These are phyloP conservation scores for Coleophora deauratella DNA, from an alignment of 2,888 invertebrate species.

Conservation along the genomic window DNA sequence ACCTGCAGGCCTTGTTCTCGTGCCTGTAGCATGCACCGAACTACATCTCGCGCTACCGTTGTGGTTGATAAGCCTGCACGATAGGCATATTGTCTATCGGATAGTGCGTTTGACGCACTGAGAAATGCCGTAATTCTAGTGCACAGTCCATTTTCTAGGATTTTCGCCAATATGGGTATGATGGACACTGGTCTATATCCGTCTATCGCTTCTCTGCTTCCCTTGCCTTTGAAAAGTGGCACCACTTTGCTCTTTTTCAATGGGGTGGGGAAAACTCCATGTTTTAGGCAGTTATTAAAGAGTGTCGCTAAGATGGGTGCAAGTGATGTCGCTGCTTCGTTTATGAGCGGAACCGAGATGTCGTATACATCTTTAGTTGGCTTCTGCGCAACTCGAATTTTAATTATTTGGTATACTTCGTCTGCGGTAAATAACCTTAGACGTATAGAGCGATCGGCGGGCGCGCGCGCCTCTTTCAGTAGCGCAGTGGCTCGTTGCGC, in stretches of 20 bases:
- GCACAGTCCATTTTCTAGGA: not conserved
- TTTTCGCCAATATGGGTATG: constrained; percentile 2
- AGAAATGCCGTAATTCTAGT: not conserved
- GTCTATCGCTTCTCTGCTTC: constrained; percentile 2
- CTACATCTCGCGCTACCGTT: constrained; percentile 1
- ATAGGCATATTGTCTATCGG: not conserved
- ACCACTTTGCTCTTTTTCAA: constrained; percentile 2
- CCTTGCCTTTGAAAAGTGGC: constrained; percentile 4
- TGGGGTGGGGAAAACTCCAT: not conserved
- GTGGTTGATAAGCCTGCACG: constrained; percentile 2
- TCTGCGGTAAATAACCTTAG: not conserved
- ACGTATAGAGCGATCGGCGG: not conserved
- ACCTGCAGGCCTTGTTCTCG: constrained; percentile 4
- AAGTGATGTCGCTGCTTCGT: not conserved
- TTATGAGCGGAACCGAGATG: not conserved
- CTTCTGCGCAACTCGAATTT: not conserved
- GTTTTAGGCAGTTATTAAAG: not conserved
- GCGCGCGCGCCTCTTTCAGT: constrained; percentile 2
- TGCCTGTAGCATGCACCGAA: not conserved
- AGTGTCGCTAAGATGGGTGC: not conserved
- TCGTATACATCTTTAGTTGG: not conserved
- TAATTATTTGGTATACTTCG: not conserved
- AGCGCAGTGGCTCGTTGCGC: not conserved
- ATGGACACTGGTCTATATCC: constrained; percentile 2
- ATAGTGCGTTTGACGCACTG: not conserved